Conservation (phyloP, 1,140 invertebrate genomes). For the Drosophila melanica region DNA sequence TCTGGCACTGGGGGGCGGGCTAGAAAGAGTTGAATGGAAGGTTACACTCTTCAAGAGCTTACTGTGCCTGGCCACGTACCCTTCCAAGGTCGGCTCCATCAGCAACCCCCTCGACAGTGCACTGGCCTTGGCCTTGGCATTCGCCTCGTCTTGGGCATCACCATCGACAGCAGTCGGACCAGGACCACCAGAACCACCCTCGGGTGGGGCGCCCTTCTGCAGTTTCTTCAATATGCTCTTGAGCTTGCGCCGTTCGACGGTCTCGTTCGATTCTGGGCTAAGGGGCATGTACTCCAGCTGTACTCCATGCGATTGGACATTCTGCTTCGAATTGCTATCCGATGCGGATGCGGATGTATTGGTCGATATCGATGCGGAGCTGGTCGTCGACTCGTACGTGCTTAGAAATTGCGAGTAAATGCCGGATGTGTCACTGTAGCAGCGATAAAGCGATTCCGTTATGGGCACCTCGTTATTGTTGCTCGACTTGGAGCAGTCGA, state of each 20-base stretch:
- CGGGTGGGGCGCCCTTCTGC: conserved; percentile 45
- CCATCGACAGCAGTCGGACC: conserved; percentile 76
- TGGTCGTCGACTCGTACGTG: conserved; percentile 74
- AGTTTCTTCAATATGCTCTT: conserved; percentile 94
- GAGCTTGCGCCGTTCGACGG: conserved; percentile 90
- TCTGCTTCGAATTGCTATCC: conserved; percentile 73
- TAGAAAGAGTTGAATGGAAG: conserved; percentile 92
- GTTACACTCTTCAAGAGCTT: conserved; percentile 95
- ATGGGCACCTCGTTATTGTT: conserved; percentile 85
- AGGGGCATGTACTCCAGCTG: conserved; percentile 83
- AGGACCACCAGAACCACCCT: background rate
- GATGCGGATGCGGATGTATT: conserved; percentile 58
- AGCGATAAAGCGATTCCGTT: conserved; percentile 87
- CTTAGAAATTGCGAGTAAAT: conserved; percentile 80
- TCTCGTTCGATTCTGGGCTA: conserved; percentile 92
- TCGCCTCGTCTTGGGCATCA: conserved; percentile 85
- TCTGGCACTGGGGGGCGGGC: conserved; percentile 87
- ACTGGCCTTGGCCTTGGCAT: conserved; percentile 38
- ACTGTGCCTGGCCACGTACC: conserved; percentile 93
- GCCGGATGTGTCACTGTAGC: conserved; percentile 86
- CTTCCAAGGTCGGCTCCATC: conserved; percentile 90
- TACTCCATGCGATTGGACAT: conserved; percentile 16
- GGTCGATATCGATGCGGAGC: conserved; percentile 65
- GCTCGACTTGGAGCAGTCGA: conserved; percentile 89
- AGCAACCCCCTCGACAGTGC: conserved; percentile 52